These are phyloP conservation scores for Myopa tessellatipennis DNA, from an alignment of 2,888 invertebrate species.

Conservation along the genomic window DNA sequence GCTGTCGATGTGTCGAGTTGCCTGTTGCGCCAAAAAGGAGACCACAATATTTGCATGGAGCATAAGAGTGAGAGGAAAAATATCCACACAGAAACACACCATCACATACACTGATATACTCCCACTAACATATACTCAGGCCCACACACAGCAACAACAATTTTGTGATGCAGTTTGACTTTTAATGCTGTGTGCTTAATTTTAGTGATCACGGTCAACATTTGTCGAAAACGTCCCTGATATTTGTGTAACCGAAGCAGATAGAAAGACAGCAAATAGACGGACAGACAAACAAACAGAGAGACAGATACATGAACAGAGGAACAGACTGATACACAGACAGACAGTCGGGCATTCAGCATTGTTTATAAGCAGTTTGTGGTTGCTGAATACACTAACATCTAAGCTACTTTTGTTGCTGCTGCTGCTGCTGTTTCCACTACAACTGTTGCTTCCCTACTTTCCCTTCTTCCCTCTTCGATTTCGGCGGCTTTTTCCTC, in stretches of 20 bases:
- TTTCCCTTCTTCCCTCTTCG: no score
- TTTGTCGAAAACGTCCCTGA: background rate
- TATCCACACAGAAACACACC: constrained; percentile 51
- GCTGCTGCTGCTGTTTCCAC: background rate
- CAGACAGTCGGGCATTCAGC: no score
- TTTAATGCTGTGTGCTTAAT: background rate
- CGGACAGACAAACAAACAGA: no score
- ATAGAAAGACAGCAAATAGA: background rate
- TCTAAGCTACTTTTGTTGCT: background rate
- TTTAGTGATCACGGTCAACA: background rate
- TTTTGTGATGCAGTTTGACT: background rate
- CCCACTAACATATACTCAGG: background rate
- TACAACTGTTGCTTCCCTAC: no score
- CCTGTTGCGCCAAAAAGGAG: constrained; percentile 46
- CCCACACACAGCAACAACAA: no score
- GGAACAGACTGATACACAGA: no score
- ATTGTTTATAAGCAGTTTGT: no score
- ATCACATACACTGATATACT: background rate
- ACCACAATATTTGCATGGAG: constrained; percentile 10
- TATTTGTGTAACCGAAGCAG: background rate
- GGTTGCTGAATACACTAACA: no score
- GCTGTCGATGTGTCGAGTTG: background rate
- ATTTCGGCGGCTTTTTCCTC: no score
- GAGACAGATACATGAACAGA: no score
- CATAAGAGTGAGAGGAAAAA: background rate